Evolutionary conservation across 2,113 vertebrate species (phyloP).

Genomic region (Tragulus kanchil): DNA sequence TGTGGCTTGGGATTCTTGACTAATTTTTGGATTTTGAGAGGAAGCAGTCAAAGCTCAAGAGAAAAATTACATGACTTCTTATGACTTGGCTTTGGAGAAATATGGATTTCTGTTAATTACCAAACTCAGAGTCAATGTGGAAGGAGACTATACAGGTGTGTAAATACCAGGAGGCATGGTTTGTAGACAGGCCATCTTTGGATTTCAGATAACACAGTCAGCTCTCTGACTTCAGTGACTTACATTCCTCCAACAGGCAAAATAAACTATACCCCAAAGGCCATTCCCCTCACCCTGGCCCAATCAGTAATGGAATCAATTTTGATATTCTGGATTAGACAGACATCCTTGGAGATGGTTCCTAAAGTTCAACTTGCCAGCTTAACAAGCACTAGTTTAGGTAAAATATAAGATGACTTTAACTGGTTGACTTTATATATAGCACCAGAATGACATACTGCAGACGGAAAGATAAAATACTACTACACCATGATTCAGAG

Average conservation of each 20-base stretch:
- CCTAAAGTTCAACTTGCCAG: background rate
- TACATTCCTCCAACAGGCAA: background rate
- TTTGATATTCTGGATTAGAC: background rate
- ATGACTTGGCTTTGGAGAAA: background rate
- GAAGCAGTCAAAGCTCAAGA: background rate
- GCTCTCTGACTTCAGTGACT: background rate
- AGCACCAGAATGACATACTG: background rate
- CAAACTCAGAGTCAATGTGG: background rate
- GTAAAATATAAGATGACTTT: background rate
- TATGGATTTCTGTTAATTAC: background rate
- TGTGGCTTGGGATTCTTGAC: background rate
- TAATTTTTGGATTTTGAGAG: background rate
- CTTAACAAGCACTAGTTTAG: background rate
- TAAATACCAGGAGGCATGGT: background rate
- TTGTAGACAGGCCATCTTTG: background rate
- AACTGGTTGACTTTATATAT: background rate
- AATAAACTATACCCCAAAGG: background rate
- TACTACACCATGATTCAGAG: background rate
- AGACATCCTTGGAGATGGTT: background rate
- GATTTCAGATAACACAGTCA: background rate
- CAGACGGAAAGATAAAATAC: background rate
- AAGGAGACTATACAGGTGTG: background rate
- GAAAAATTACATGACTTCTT: background rate
- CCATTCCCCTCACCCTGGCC: accelerated
- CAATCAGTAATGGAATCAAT: background rate